Evolutionary conservation across 2,113 vertebrate genomes (phyloP), one percentile per base, ranked within the genome.

Genomic region (Eudyptes chrysolophus): DNA sequence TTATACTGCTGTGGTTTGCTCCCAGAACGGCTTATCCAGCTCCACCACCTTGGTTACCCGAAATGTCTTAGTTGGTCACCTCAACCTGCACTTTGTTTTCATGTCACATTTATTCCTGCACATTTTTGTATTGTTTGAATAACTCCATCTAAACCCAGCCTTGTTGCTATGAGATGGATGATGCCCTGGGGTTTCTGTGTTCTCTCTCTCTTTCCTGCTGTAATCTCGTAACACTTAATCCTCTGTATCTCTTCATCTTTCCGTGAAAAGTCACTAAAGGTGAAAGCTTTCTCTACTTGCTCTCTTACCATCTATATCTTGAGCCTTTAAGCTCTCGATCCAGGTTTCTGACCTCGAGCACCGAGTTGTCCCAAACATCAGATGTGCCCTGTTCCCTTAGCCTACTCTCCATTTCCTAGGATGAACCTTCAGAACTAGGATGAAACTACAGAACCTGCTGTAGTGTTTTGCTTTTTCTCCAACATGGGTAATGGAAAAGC

Each of bases 161-260:
- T 62, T 10, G 95, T 97, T 97, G 95, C 97, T 94, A 96, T 38
- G 96, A 95, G 95, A 64, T 66, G 82, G 69, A 21, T 21, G 30
- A 44, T 36, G 32, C 72, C 77, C 48, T 30, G 34, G 52, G 72
- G 10, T 87, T 94, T 26, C 83, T 66, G 44, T 74, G 81, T 69
- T 86, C 77, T 68, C 75, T 61, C 48, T 62, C 82, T 71, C 54
- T 66, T 71, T 52, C 84, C 71, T 32, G 78, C 70, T 62, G 74
- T 57, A 26, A 79, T 82, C 90, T 87, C 25, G 2, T 81, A 49
- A 82, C 93, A 94, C 81, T 93, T 92, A 87, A 95, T 96, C 94
- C 91, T 64, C 72, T 60, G 8, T 65, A 48, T 57, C 87, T 66
- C 87, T 76, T 54, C 69, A 57, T 84, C 89, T 87, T 92, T 71